Conservation (phyloP, 2,888 invertebrate species). For the Hirtodrosophila trivittata region DNA sequence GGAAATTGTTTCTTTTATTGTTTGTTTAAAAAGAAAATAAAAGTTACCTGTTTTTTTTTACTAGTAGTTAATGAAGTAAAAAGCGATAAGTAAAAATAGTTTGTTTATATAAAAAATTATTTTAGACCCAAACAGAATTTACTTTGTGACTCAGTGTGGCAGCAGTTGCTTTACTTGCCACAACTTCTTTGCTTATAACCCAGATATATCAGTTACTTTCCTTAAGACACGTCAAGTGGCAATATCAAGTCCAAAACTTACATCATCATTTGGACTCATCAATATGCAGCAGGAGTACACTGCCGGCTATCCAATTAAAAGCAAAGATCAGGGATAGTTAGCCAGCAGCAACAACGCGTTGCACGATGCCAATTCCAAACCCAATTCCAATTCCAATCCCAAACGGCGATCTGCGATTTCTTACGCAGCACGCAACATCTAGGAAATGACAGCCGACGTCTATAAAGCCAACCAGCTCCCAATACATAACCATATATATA, state of each 20-base stretch:
- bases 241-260: slow-evolving; percentile 77
- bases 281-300: slow-evolving; percentile 13
- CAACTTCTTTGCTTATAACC: no score
- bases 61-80: no score
- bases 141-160: no score
- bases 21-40: no score
- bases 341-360: slow-evolving; percentile 54
- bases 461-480: slow-evolving; percentile 26
- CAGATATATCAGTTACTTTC: no score
- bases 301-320: slow-evolving; percentile 79
- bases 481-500: slow-evolving; percentile 1
- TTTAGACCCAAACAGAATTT: no score
- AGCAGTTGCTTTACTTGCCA: no score
- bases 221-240: slow-evolving; percentile 55
- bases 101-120: no score
- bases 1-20: no score
- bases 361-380: slow-evolving; percentile 3
- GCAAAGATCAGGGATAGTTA: slow-evolving; percentile 74
- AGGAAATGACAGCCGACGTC: slow-evolving; percentile 67
- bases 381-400: background rate
- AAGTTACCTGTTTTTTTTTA: no score
- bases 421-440: slow-evolving; percentile 71
- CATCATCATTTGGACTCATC: slow-evolving; percentile 54
- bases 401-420: slow-evolving; percentile 13
- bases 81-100: no score